Percentiles rank a stretch among this genome's conserved stretches.
Conservation (phyloP, 2,888 invertebrate genomes). For the Hyppa rectilinea region DNA sequence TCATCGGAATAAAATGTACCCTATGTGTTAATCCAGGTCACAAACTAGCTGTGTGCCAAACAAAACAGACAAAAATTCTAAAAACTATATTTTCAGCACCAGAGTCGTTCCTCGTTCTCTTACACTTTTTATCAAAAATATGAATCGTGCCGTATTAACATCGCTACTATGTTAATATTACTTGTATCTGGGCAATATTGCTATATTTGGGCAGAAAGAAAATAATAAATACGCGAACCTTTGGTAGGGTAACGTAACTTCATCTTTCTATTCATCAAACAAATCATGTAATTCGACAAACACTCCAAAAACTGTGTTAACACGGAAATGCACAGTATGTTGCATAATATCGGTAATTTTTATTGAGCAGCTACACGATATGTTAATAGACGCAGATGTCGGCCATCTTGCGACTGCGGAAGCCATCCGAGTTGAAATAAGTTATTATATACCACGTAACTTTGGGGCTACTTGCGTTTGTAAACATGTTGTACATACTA, state of each 20-base stretch:
- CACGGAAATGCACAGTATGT: slow-evolving; percentile 52
- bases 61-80: too few species aligned
- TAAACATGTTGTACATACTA: slow-evolving; percentile 23
- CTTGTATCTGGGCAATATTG: too few species aligned
- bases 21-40: too few species aligned
- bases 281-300: slow-evolving; percentile 30
- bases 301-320: slow-evolving; percentile 33
- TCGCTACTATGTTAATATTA: too few species aligned
- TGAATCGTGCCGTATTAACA: too few species aligned
- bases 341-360: slow-evolving; percentile 49
- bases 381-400: slow-evolving; percentile 37
- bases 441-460: slow-evolving; percentile 51
- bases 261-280: slow-evolving; percentile 9
- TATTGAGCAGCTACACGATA: slow-evolving; percentile 44
- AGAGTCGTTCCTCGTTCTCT: too few species aligned
- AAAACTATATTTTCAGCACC: too few species aligned
- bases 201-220: slow-evolving; percentile 3
- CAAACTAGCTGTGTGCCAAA: too few species aligned
- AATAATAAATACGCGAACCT: background rate
- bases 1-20: too few species aligned
- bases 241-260: background rate
- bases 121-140: too few species aligned
- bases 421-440: slow-evolving; percentile 47
- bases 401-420: slow-evolving; percentile 45
- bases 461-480: slow-evolving; percentile 15